Evolutionary conservation across 1,140 invertebrate genomes (phyloP), one percentile per base, ranked within the genome.

Genomic region (Pachypsylla venusta): DNA sequence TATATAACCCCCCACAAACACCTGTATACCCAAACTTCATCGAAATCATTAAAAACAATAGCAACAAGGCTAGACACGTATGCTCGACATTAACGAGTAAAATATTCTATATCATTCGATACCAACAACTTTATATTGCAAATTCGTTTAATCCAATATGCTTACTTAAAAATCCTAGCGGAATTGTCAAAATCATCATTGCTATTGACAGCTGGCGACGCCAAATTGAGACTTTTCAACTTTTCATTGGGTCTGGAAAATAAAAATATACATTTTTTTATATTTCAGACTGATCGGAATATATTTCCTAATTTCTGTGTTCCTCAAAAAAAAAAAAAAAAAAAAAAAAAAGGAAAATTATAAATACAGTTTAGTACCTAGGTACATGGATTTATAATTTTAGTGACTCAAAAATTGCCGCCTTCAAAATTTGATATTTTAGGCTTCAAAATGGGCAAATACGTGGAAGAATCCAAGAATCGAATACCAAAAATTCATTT

Each of bases 221-320:
- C 42, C 42, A 48, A 19, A n/a, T 4, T 48, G 30, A 35, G 30
- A 35, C 30, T n/a, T 10, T 35, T 35, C 7, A 48, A 22, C 22
- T 48, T 48, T 19, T 48, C 42, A 48, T 48, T 48, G 5, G 42
- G 42, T 48, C 42, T 48, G 42, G 22, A n/a, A 48, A 19, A n/a
- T 19, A 48, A 48, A n/a, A 19, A 19, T 7, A 35, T n/a, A 35
- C 7, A n/a, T 7, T 10, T 35, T 35, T 35, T 7, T 7, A 10
- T 35, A 35, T 7, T n/a, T n/a, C n/a, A n/a, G n/a, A n/a, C n/a
- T n/a, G n/a, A 35, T 35, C 30, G n/a, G 7, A 35, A n/a, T 35
- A 35, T n/a, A 35, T 35, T 10, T 7, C 7, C 30, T n/a, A 35
- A n/a, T 10, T 10, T 10, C n/a, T 7, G 30, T 35, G 7, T 10